Percentiles rank a stretch among this genome's conserved stretches.
Conservation (phyloP, 1,140 invertebrate genomes). For the Nebria ingens region DNA sequence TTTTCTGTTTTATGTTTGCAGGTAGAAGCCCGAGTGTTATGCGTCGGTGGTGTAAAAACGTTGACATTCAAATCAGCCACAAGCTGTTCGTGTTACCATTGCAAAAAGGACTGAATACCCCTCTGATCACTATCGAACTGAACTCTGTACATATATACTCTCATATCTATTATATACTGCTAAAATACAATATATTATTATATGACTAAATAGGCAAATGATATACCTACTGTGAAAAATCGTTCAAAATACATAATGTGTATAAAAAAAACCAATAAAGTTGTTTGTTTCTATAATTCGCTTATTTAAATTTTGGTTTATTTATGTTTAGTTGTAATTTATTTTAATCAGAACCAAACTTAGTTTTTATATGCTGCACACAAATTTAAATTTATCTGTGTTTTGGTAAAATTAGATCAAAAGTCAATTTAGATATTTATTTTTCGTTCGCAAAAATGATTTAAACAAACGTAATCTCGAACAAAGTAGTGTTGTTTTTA, state of each 20-base stretch:
- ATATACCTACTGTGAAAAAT: constrained; percentile 5
- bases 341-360: too few relatives aligned
- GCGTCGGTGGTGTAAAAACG: constrained; percentile 61
- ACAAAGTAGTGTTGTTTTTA: too few relatives aligned
- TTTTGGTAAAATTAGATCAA: too few relatives aligned
- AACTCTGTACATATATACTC: constrained; percentile 1
- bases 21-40: constrained; percentile 58
- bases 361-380: too few relatives aligned
- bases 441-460: too few relatives aligned
- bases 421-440: too few relatives aligned
- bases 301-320: not conserved
- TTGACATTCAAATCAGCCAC: constrained; percentile 74
- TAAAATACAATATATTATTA: too few relatives aligned
- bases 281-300: constrained; percentile 7
- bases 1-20: too few relatives aligned
- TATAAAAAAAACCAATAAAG: constrained; percentile 8
- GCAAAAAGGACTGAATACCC: constrained; percentile 59
- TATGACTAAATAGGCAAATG: not conserved
- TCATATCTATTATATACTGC: too few relatives aligned
- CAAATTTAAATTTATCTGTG: too few relatives aligned
- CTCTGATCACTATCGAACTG: not conserved
- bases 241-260: constrained; percentile 1
- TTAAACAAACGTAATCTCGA: too few relatives aligned
- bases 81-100: constrained; percentile 74
- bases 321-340: too few relatives aligned